A percentile compares a stretch with the other conserved stretches of the same genome.
Conservation (phyloP, 2,888 invertebrate genomes). For the Oscheius onirici region DNA sequence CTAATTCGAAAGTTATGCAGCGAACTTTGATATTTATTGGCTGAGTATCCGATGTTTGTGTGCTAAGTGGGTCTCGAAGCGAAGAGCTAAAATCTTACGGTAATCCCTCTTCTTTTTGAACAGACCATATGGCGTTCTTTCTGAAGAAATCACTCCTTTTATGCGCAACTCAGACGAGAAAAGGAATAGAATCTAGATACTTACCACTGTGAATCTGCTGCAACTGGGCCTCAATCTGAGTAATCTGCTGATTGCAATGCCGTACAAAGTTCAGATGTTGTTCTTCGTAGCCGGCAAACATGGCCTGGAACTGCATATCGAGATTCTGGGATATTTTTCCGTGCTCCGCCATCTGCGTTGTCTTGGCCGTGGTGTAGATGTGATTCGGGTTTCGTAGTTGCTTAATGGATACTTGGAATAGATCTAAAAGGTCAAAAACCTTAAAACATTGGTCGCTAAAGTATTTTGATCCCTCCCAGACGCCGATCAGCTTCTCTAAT, state of each 20-base stretch:
- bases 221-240: slow-evolving; percentile 24
- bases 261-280: slow-evolving; percentile 94
- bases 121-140: too few species aligned
- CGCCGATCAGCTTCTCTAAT: slow-evolving; percentile 86
- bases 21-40: too few species aligned
- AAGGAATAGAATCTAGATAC: too few species aligned
- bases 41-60: too few species aligned
- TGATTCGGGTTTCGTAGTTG: slow-evolving; percentile 83
- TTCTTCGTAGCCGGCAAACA: slow-evolving; percentile 86
- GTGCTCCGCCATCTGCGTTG: slow-evolving; percentile 21
- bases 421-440: too few species aligned
- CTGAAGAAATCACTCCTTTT: too few species aligned
- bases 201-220: slow-evolving; percentile 8
- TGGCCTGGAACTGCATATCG: slow-evolving; percentile 81
- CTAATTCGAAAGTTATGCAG: too few species aligned
- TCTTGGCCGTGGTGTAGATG: slow-evolving; percentile 36
- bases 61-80: too few species aligned
- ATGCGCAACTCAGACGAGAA: too few species aligned
- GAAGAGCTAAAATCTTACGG: too few species aligned
- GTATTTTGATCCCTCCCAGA: slow-evolving; percentile 91
- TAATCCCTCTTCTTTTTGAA: too few species aligned
- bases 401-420: too few species aligned
- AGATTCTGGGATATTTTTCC: slow-evolving; percentile 14
- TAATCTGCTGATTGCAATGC: slow-evolving; percentile 79
- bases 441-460: slow-evolving; percentile 71